Base-by-base conservation (phyloP, 1,140 invertebrate species). In the Magallana angulata region DNA sequence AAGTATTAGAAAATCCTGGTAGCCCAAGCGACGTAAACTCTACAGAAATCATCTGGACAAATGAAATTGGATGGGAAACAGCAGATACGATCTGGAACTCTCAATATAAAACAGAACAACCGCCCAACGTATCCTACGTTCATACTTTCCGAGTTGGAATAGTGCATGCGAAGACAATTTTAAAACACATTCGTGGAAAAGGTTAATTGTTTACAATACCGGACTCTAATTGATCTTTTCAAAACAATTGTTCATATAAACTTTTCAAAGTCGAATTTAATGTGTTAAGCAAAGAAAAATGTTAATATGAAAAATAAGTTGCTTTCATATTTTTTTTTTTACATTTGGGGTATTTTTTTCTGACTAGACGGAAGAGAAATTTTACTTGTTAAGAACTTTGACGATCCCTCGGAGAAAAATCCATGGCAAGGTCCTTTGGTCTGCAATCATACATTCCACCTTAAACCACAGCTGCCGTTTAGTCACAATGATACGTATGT, bases 31-130 rank as follows among this genome's bases (percentile, higher is more conserved):
- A 68, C 18, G 64, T 68, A 8, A 24, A 68, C 30, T 68, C 64
- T 7, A 68, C 64, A 5, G 18, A 68, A 68, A 68, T 68, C 64
- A 18, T 68, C n/a, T 68, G 64, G 64, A 68, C 64, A 24, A 68
- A 68, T 7, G 64, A 68, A 68, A 68, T 24, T 68, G 64, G 64
- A 24, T 68, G 64, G 64, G n/a, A 68, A 68, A n/a, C 14, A 68
- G 64, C 64, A 18, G 64, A 68, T 24, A 18, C 64, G 30, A 7
- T 7, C 18, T 68, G 64, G 64, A 68, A 68, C 30, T 68, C 16
- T 3, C 30, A 24, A 6, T 68, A 68, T 24, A 68, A 68, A 24
- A 68, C 18, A 6, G 30, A n/a, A 3, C 7, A n/a, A 24, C 64
- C 64, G 30, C 18, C 18, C 18, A 4, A 68, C 30, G 30, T 68